phyloP scores from a whole-genome alignment of 2,888 invertebrate genomes.

The Pteria penguin region DNA sequence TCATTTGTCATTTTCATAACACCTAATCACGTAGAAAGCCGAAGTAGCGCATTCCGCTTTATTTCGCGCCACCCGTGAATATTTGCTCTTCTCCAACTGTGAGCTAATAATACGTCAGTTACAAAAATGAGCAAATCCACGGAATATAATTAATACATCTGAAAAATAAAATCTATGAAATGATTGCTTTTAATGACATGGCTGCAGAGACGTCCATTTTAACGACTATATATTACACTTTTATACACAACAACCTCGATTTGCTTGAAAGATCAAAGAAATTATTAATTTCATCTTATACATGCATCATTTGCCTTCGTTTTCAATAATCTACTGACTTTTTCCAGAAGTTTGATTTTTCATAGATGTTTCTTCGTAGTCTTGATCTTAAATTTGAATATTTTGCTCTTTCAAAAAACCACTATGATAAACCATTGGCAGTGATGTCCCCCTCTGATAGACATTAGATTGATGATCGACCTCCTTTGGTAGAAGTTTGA shows the following conservation, averaged over 20 bases:
- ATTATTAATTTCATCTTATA: neutral
- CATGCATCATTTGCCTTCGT: conserved; percentile 36
- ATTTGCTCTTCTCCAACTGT: neutral
- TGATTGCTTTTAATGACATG: neutral
- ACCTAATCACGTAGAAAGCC: neutral
- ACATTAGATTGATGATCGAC: neutral
- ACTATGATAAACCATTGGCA: neutral
- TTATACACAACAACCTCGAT: neutral
- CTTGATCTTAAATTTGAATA: conserved; percentile 19
- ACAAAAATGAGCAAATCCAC: neutral
- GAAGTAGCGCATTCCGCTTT: neutral
- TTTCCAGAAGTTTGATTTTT: conserved; percentile 39
- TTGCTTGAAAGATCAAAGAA: conserved; percentile 25
- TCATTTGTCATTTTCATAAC: too few species aligned
- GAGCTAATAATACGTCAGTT: neutral
- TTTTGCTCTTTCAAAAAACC: neutral
- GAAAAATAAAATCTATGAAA: neutral
- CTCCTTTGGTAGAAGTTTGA: neutral
- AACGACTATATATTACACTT: neutral
- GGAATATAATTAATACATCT: neutral
- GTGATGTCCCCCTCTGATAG: neutral
- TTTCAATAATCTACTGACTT: conserved; percentile 38
- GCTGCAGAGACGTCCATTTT: neutral
- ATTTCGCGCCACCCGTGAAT: neutral
- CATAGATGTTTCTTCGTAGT: conserved; percentile 22